Evolutionary conservation across 2,888 invertebrate genomes (phyloP), one percentile per base, ranked within the genome.

Genomic region (Meganola albula): DNA sequence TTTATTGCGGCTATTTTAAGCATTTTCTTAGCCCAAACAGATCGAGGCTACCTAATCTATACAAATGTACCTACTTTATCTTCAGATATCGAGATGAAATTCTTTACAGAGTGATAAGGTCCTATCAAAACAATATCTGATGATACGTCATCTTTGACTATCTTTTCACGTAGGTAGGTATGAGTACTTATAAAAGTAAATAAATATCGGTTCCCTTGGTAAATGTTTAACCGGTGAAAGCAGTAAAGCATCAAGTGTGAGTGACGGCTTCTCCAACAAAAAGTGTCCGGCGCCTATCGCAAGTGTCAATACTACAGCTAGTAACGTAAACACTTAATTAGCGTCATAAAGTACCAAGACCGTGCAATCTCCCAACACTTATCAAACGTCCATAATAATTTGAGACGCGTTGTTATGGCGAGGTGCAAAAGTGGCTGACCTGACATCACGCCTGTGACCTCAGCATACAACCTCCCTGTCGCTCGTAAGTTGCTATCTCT

Each of bases 371-470:
- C 69, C 71, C 73, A 74, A 78, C 82, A 84, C 84, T 84, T 84
- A 84, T 84, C 85, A 83, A 79, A 79, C 83, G 80, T 84, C 85
- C 80, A 84, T 85, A 87, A 86, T 83, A 86, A 87, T 87, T 86
- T 86, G 84, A 86, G 82, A 83, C 84, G 82, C 84, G 83, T 85
- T 84, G 87, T 87, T 85, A 83, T 77, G 74, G 79, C 76, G 86
- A 87, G 86, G 87, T 86, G 82, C 87, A 87, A 87, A 85, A 85
- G 85, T 84, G 86, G 83, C 83, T 86, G 84, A 85, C 85, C 87
- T 86, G 80, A 83, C 85, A 86, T 87, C 87, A 87, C 88, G 87
- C 79, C 67, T 76, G 78, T 83, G 87, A 86, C 87, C 88, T 83
- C 75, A 67, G 61, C 58, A 52, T 54, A 55, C 46, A 47, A 42